These are phyloP conservation scores for Aradus depressus DNA, from an alignment of 2,888 invertebrate genomes.

Conservation along the genomic window DNA sequence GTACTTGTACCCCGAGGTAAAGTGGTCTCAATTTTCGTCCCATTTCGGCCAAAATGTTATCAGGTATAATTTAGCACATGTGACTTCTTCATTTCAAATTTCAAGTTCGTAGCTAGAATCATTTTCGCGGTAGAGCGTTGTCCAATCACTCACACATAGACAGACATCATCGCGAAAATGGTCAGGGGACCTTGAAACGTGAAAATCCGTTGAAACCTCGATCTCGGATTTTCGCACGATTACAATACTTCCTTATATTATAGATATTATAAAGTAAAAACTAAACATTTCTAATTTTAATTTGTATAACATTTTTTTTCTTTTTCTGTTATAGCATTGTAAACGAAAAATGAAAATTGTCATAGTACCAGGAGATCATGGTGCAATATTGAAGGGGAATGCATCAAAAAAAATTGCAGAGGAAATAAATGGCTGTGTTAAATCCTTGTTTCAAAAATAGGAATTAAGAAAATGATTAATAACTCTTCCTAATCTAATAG, in stretches of 20 bases:
- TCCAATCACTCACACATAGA: too few relatives aligned
- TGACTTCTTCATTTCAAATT: too few relatives aligned
- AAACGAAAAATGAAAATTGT: conserved; percentile 1
- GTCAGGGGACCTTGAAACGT: background rate
- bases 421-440: background rate
- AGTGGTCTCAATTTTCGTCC: too few relatives aligned
- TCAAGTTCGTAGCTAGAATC: too few relatives aligned
- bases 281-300: background rate
- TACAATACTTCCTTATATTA: background rate
- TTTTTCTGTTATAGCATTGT: conserved; percentile 4
- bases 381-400: conserved; percentile 6
- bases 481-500: too few relatives aligned
- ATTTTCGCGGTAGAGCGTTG: too few relatives aligned
- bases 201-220: background rate
- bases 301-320: background rate
- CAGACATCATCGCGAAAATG: background rate
- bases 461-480: conserved; percentile 6
- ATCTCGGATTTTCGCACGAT: background rate
- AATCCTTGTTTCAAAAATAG: background rate
- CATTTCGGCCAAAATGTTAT: too few relatives aligned
- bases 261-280: background rate
- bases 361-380: conserved; percentile 9
- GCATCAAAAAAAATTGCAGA: conserved; percentile 8
- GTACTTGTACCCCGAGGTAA: too few relatives aligned
- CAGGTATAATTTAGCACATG: too few relatives aligned